Evolutionary conservation across 2,797 vertebrate species (phyloP).

Genomic region (Gadopsis bispinosus): DNA sequence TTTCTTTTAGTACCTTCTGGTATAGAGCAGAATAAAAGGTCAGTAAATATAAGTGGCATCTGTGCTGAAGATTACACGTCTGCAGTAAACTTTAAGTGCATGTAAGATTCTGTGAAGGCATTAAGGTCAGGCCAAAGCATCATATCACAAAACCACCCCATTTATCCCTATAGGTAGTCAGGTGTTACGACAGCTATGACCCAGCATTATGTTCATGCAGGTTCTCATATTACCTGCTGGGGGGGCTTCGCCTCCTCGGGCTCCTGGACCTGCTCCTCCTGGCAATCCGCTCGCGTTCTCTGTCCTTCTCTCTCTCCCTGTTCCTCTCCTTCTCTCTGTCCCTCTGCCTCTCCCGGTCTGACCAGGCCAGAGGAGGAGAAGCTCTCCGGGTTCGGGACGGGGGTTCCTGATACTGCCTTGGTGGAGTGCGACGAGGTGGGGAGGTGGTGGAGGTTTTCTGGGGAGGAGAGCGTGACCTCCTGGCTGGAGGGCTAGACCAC

Average conservation of each 20-base stretch:
- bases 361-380: constrained; percentile 81
- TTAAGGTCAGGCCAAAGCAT: too few relatives aligned
- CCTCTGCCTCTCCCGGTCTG: constrained; percentile 57
- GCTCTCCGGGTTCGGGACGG: constrained; percentile 83
- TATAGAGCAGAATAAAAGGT: too few relatives aligned
- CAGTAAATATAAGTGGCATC: neutral
- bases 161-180: neutral
- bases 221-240: constrained; percentile 71
- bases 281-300: constrained; percentile 22
- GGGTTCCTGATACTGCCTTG: constrained; percentile 87
- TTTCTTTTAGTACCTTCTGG: too few relatives aligned
- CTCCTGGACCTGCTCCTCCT: constrained; percentile 52
- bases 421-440: constrained; percentile 82
- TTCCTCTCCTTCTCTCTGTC: constrained; percentile 33
- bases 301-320: constrained; percentile 12
- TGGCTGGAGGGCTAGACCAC: constrained; percentile 40
- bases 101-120: too few relatives aligned
- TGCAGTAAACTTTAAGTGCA: too few relatives aligned
- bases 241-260: constrained; percentile 56
- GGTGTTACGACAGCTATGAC: neutral
- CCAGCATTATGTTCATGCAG: neutral
- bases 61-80: too few relatives aligned
- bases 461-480: constrained; percentile 65
- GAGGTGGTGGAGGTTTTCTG: constrained; percentile 67
- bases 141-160: neutral